Conservation (phyloP, 2,888 invertebrate genomes). For the Neoaliturus tenellus region DNA sequence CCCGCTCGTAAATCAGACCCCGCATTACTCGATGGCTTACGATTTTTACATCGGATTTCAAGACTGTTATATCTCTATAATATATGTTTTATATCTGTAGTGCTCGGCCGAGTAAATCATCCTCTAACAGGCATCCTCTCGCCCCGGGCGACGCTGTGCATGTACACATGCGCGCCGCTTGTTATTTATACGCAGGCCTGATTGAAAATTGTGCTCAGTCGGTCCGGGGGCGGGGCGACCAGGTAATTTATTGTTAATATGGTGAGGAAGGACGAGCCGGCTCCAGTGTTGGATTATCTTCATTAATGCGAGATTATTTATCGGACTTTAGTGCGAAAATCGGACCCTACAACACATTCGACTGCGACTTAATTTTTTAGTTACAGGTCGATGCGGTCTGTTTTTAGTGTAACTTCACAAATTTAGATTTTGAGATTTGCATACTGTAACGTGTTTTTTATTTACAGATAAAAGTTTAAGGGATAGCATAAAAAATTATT, state of each 20-base stretch:
- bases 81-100: slow-evolving; percentile 52
- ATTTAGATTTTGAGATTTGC: no score
- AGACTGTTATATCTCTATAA: slow-evolving; percentile 55
- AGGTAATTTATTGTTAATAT: not conserved
- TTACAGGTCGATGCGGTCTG: no score
- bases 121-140: slow-evolving; percentile 29
- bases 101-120: slow-evolving; percentile 31
- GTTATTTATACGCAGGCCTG: slow-evolving; percentile 35
- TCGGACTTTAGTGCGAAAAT: not conserved
- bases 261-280: not conserved
- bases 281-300: slow-evolving; percentile 8
- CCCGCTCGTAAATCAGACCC: slow-evolving; percentile 1
- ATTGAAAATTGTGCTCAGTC: slow-evolving; percentile 48
- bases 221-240: slow-evolving; percentile 1
- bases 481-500: no score
- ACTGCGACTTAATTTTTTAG: no score
- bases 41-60: slow-evolving; percentile 58
- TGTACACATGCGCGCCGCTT: slow-evolving; percentile 12
- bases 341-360: not conserved
- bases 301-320: slow-evolving; percentile 2
- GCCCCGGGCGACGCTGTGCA: slow-evolving; percentile 25
- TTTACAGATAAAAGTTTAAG: no score
- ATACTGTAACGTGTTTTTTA: no score
- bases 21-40: slow-evolving; percentile 60
- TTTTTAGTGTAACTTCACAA: no score